phyloP scores from a whole-genome alignment of 2,888 invertebrate genomes.

The Nomada ruficornis region DNA sequence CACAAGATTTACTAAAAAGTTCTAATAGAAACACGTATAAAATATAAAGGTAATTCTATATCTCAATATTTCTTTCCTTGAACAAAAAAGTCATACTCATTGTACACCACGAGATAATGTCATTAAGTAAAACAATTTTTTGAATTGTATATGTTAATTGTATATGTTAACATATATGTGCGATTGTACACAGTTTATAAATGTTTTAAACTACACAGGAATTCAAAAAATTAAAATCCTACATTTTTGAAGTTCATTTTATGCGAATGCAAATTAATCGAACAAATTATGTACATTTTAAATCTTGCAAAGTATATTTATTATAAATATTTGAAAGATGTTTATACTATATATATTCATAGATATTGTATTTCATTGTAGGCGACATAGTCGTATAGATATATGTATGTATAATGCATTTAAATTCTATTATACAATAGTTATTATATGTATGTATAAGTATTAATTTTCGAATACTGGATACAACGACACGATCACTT shows the following conservation, averaged over 20 bases:
- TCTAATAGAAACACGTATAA: no score
- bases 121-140: background rate
- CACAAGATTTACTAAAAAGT: no score
- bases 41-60: no score
- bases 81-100: no score
- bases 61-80: no score
- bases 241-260: slow-evolving; percentile 6
- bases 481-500: no score
- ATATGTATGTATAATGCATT: background rate
- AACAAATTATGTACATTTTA: background rate
- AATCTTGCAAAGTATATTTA: background rate
- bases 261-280: slow-evolving; percentile 2
- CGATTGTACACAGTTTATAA: background rate
- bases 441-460: background rate
- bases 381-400: no score
- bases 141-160: background rate
- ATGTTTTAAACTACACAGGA: background rate
- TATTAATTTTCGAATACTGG: background rate
- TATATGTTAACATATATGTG: background rate
- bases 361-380: no score
- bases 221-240: background rate
- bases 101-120: no score
- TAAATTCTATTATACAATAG: background rate
- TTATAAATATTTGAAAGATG: background rate
- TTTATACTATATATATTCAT: no score